phyloP scores from a whole-genome alignment of 1,140 invertebrate genomes.

The Homarus americanus region DNA sequence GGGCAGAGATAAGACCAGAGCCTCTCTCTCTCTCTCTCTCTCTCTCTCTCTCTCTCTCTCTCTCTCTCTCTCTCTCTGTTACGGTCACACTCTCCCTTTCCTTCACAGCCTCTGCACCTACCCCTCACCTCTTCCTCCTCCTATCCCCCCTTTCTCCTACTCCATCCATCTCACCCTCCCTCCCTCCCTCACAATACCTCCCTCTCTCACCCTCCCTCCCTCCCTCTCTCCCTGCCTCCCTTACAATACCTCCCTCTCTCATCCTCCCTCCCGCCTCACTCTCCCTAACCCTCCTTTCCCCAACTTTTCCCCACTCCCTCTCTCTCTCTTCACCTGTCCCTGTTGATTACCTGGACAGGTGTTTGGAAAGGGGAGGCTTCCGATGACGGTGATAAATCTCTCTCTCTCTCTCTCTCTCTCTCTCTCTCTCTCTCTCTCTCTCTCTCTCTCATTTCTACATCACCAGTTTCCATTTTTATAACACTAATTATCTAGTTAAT shows the following conservation, averaged over 20 bases:
- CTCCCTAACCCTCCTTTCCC: neutral
- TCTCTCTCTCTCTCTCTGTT: constrained; percentile 6
- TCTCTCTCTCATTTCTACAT: no score
- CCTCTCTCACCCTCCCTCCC: neutral
- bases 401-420: no score
- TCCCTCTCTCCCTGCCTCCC: constrained; percentile 11
- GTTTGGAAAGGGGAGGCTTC: no score
- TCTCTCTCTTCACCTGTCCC: neutral
- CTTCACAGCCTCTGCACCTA: neutral
- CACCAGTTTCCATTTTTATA: no score
- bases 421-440: no score
- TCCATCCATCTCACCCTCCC: neutral
- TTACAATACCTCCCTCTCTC: no score
- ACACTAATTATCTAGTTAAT: no score
- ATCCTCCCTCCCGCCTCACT: no score
- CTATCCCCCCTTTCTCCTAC: neutral
- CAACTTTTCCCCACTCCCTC: neutral
- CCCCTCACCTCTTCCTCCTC: neutral
- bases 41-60: no score
- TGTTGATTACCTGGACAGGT: no score
- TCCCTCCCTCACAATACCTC: neutral
- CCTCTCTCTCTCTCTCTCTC: neutral
- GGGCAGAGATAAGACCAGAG: no score
- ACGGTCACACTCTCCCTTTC: neutral
- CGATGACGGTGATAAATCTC: no score